Evolutionary conservation across 2,888 invertebrate species (phyloP).

Genomic region (Altica lythri): DNA sequence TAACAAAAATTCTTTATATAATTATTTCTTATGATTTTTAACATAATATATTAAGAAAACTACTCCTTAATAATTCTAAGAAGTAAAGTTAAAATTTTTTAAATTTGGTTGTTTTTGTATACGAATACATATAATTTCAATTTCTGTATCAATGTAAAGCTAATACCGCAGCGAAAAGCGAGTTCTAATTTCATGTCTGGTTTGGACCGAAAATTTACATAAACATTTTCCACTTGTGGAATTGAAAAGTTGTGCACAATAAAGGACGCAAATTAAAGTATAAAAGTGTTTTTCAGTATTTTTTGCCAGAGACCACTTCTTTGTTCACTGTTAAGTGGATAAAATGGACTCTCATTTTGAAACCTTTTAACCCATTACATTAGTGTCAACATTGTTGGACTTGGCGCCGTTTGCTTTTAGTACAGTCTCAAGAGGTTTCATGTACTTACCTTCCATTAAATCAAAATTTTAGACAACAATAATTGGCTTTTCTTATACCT

Average conservation of each 20-base stretch:
- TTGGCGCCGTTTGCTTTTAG: slow-evolving; percentile 4
- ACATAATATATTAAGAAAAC: too few species aligned
- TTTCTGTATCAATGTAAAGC: too few species aligned
- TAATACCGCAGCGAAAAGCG: too few species aligned
- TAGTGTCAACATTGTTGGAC: slow-evolving; percentile 18
- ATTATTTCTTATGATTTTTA: too few species aligned
- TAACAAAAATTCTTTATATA: too few species aligned
- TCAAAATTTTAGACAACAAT: too few species aligned
- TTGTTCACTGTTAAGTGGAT: slow-evolving; percentile 19
- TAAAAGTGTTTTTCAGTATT: slow-evolving; percentile 18
- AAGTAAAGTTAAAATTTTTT: too few species aligned
- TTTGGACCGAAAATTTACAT: slow-evolving; percentile 6
- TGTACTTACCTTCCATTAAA: too few species aligned
- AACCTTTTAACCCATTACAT: slow-evolving; percentile 26
- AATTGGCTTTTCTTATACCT: too few species aligned
- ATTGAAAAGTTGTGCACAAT: slow-evolving; percentile 10
- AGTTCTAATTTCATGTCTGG: slow-evolving; percentile 4
- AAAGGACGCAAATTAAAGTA: slow-evolving; percentile 13
- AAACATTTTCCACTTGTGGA: slow-evolving; percentile 13
- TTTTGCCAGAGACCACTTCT: slow-evolving; percentile 14
- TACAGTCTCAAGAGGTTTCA: neutral
- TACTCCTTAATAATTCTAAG: too few species aligned
- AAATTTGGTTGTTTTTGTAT: too few species aligned
- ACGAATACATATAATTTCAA: too few species aligned
- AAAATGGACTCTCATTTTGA: slow-evolving; percentile 20